phyloP scores from a whole-genome alignment of 2,888 invertebrate genomes.

The Hoplodrina blanda region DNA sequence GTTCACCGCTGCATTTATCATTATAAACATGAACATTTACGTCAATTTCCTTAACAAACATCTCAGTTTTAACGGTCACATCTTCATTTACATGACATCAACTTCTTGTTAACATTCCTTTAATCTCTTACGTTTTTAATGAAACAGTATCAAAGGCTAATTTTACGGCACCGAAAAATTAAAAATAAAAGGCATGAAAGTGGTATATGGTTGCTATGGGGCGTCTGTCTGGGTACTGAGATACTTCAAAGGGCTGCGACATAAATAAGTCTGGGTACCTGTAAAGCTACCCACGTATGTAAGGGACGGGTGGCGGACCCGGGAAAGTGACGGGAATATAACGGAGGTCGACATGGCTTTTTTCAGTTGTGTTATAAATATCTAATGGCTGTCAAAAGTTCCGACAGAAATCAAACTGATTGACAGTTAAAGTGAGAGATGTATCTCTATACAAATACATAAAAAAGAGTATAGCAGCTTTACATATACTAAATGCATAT shows the following conservation, averaged over 20 bases:
- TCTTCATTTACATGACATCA: slow-evolving; percentile 26
- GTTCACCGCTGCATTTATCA: background rate
- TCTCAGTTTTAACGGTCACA: background rate
- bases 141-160: slow-evolving; percentile 53
- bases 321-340: slow-evolving; percentile 25
- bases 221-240: slow-evolving; percentile 46
- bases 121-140: slow-evolving; percentile 28
- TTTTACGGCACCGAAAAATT: slow-evolving; percentile 51
- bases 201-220: slow-evolving; percentile 26
- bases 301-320: slow-evolving; percentile 38
- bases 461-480: no score
- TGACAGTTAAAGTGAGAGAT: background rate
- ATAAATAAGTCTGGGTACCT: slow-evolving; percentile 62
- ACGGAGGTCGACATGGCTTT: slow-evolving; percentile 18
- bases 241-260: slow-evolving; percentile 64
- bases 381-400: background rate
- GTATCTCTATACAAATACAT: no score
- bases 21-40: slow-evolving; percentile 3
- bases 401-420: slow-evolving; percentile 3
- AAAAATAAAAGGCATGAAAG: slow-evolving; percentile 46
- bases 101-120: slow-evolving; percentile 24
- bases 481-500: no score
- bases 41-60: slow-evolving; percentile 13
- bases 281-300: slow-evolving; percentile 48
- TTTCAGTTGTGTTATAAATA: slow-evolving; percentile 13